phyloP scores from a whole-genome alignment of 2,797 vertebrate genomes.

The Enteromius radiatus region DNA sequence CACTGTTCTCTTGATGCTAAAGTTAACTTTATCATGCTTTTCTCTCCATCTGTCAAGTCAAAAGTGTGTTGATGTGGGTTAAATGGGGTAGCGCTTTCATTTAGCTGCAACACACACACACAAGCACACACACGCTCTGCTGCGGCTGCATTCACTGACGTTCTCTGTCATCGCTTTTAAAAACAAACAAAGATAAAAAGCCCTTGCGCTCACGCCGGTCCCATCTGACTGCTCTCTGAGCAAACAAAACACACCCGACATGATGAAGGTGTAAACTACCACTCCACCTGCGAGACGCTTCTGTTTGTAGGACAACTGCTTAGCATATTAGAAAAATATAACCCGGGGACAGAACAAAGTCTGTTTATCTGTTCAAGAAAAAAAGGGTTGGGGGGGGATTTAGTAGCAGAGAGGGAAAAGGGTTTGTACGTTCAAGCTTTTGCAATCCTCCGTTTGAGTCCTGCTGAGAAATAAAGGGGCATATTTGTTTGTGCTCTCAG shows the following conservation, averaged over 20 bases:
- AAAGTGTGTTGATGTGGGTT: slow-evolving; percentile 41
- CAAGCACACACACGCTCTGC: slow-evolving; percentile 2
- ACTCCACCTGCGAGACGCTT: slow-evolving; percentile 40
- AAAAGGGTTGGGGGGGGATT: not conserved
- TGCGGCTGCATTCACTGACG: slow-evolving; percentile 11
- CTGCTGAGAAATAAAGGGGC: slow-evolving; percentile 44
- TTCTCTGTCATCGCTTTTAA: slow-evolving; percentile 40
- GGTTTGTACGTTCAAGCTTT: slow-evolving; percentile 26
- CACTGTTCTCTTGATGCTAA: not conserved
- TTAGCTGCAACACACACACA: slow-evolving; percentile 11
- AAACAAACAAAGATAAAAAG: slow-evolving; percentile 48
- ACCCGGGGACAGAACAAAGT: slow-evolving; percentile 37
- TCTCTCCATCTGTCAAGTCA: not conserved
- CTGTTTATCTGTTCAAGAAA: slow-evolving; percentile 42
- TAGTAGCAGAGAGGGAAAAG: slow-evolving; percentile 20
- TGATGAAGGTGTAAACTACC: slow-evolving; percentile 55
- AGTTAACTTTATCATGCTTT: slow-evolving; percentile 20
- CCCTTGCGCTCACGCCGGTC: slow-evolving; percentile 27
- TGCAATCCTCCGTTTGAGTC: slow-evolving; percentile 34
- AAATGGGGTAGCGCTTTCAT: not conserved
- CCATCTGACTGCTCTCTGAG: slow-evolving; percentile 42
- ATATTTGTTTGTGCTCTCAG: slow-evolving; percentile 58
- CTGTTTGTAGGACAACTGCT: slow-evolving; percentile 58
- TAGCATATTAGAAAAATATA: slow-evolving; percentile 51
- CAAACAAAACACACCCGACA: slow-evolving; percentile 30